phyloP scores from a whole-genome alignment of 2,797 vertebrate genomes.

The Myotis myotis region DNA sequence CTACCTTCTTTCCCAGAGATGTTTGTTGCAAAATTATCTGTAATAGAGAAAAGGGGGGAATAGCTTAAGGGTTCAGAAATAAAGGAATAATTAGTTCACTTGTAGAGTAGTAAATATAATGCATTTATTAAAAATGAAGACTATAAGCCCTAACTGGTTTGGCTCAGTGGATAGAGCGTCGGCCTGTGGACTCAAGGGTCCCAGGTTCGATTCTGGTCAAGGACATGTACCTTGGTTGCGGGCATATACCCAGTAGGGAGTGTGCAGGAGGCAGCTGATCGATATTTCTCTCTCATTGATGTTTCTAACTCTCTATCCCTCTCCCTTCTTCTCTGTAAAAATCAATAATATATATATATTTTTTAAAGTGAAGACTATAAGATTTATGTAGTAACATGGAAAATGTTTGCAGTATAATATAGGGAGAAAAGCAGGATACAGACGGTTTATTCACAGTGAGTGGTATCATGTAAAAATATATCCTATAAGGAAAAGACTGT shows the following conservation, averaged over 20 bases:
- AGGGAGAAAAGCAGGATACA: background rate
- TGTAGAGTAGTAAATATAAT: background rate
- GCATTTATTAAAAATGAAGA: background rate
- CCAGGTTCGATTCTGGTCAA: too few species aligned
- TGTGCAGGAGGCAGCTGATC: too few species aligned
- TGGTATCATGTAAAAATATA: background rate
- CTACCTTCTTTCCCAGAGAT: background rate
- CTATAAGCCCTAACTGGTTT: background rate
- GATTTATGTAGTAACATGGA: background rate
- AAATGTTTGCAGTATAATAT: background rate
- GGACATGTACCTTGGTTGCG: too few species aligned
- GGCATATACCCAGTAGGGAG: too few species aligned
- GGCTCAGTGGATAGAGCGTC: too few species aligned
- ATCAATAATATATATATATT: too few species aligned
- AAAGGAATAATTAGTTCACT: background rate
- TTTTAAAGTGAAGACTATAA: background rate
- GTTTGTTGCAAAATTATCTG: background rate
- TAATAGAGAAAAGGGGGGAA: conserved; percentile 23
- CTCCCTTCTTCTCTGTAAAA: too few species aligned
- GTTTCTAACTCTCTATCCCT: too few species aligned
- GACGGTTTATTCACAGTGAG: background rate
- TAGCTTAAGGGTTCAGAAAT: background rate
- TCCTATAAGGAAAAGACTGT: background rate
- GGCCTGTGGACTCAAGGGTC: too few species aligned
- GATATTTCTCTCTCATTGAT: too few species aligned